phyloP scores from a whole-genome alignment of 2,888 invertebrate species.

The Synergus japonicus region DNA sequence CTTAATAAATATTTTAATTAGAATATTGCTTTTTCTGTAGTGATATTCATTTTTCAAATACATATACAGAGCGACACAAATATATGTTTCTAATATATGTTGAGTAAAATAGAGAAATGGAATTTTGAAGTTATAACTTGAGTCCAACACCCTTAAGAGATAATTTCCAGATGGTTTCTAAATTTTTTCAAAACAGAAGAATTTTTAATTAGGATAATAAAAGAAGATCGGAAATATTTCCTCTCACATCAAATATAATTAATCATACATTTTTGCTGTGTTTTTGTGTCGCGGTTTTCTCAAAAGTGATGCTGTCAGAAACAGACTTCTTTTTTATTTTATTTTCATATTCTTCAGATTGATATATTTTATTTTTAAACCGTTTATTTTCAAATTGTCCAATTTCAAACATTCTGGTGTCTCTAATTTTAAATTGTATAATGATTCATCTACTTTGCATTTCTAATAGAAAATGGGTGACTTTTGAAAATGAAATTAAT shows the following conservation, averaged over 20 bases:
- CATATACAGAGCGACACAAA: no score
- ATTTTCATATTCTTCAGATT: no score
- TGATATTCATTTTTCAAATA: no score
- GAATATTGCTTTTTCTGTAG: no score
- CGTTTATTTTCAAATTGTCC: neutral
- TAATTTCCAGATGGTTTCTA: neutral
- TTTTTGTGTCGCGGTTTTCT: neutral
- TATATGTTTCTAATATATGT: no score
- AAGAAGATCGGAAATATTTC: neutral
- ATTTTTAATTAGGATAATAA: neutral
- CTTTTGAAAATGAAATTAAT: neutral
- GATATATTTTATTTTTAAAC: neutral
- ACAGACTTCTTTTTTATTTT: no score
- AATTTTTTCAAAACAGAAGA: neutral
- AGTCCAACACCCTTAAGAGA: neutral
- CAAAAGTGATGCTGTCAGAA: neutral
- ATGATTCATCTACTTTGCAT: no score
- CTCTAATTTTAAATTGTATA: no score
- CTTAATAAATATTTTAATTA: no score
- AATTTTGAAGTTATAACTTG: no score
- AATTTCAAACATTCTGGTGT: no score
- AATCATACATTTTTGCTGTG: constrained; percentile 9
- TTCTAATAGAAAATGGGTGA: neutral
- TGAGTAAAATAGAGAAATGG: no score
- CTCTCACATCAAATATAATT: constrained; percentile 3